Base-by-base conservation (phyloP, 2,113 vertebrate species). In the Microtus montanus region DNA sequence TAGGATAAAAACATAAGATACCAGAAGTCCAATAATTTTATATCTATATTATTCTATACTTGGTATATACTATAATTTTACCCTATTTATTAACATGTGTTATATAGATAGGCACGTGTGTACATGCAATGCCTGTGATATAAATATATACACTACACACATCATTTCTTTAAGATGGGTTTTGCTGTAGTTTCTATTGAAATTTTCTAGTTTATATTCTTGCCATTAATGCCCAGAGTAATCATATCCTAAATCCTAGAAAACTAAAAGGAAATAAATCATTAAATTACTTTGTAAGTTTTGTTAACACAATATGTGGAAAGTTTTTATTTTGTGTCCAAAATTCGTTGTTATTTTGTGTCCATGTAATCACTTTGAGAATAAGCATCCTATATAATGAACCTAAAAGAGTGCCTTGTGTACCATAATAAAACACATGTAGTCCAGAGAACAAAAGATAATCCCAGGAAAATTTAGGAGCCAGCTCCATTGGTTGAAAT, bases 261-360 rank as follows among this genome's bases (percentile, higher is more conserved):
- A 94, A 82, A 86, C 20, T 85, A 47, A 95, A 54, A 73, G 74
- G 88, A 38, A 10, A 4, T 30, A 86, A 70, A 58, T 86, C 26
- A 64, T 80, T 75, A 71, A 84, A 58, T 49, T 33, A 87, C 41
- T 95, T 54, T 88, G n/a, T 83, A 79, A 92, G 80, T 4, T 87
- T 88, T 68, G 0, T 2, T 49, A 52, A 33, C 17, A 89, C 41
- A 58, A 14, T 66, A 83, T 47, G 17, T 83, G 30, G 14, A 19
- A 87, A 89, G 79, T 4, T 26, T 74, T 71, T 28, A 26, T 22
- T 70, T 88, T 84, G 19, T 75, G 38, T 71, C 20, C 30, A 79
- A 33, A 79, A 80, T 58, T 22, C 17, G 52, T 78, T 90, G 5
- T 5, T n/a, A 92, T 75, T 82, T 82, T 61, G n/a, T 38, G 54